phyloP scores from a whole-genome alignment of 2,113 vertebrate species.

The Gavialis gangeticus region DNA sequence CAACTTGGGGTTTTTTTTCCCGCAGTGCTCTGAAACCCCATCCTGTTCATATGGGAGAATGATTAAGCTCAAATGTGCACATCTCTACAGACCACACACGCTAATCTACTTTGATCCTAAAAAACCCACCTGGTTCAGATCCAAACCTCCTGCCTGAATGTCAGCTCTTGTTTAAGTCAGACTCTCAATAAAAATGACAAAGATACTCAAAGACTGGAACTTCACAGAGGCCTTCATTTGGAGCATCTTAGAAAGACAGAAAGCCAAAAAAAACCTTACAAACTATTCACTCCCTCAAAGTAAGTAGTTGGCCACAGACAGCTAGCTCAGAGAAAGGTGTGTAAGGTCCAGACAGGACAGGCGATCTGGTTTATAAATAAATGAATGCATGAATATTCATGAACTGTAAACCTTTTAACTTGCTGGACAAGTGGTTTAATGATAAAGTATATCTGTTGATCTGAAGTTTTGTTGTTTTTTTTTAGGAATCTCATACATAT shows the following conservation, averaged over 20 bases:
- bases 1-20: not conserved
- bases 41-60: not conserved
- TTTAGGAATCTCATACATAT: conserved; percentile 73
- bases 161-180: not conserved
- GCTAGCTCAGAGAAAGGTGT: not conserved
- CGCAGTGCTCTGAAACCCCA: not conserved
- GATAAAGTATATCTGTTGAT: conserved; percentile 19
- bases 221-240: not conserved
- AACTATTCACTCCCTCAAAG: not conserved
- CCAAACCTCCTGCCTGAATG: not conserved
- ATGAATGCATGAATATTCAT: not conserved
- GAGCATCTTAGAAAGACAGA: not conserved
- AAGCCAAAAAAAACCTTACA: not conserved
- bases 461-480: conserved; percentile 22
- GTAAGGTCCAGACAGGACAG: not conserved
- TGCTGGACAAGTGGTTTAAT: conserved; percentile 63
- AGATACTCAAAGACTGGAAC: not conserved
- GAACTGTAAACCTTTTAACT: conserved; percentile 50
- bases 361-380: not conserved
- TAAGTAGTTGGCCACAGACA: not conserved
- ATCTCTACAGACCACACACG: not conserved
- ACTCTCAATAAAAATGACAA: not conserved
- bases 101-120: not conserved
- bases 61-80: not conserved
- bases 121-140: not conserved